Conservation (phyloP, 35 echinoderm and acorn worm species). For the Acanthaster planci region DNA sequence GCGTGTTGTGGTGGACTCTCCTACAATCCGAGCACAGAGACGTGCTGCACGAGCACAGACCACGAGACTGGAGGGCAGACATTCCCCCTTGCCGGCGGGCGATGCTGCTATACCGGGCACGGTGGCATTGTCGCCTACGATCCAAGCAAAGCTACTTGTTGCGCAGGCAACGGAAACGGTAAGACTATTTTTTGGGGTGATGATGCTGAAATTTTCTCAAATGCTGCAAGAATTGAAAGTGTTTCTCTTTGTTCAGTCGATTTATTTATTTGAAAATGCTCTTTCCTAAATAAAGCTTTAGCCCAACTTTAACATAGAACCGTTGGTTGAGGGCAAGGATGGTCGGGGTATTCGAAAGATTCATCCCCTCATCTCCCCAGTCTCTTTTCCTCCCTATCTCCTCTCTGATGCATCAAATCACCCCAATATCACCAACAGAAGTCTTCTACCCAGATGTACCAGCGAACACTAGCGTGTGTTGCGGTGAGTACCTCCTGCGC, state of each 20-base stretch:
- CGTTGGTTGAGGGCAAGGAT: no score
- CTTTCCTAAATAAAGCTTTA: no score
- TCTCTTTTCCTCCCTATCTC: not conserved
- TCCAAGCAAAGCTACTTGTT: conserved; percentile 26
- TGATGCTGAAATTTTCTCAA: no score
- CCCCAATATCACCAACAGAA: not conserved
- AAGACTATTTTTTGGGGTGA: not conserved
- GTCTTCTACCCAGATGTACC: not conserved
- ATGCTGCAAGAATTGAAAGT: not conserved
- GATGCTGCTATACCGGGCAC: not conserved
- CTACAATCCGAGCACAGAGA: conserved; percentile 19
- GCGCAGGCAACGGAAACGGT: conserved; percentile 1
- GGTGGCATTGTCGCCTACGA: conserved; percentile 8
- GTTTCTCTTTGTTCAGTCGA: no score
- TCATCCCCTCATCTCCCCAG: no score
- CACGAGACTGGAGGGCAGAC: not conserved
- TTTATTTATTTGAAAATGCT: no score
- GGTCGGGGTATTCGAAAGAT: no score
- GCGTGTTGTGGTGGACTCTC: conserved; percentile 1
- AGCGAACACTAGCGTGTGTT: not conserved
- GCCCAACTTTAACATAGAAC: no score
- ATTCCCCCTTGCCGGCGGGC: not conserved
- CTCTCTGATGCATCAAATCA: not conserved
- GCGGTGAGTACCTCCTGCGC: conserved; percentile 7
- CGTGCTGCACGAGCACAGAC: not conserved